A percentile compares a stretch with the other conserved stretches of the same genome.
phyloP scores from a whole-genome alignment of 2,888 invertebrate genomes.

The Troides oblongomaculatus region DNA sequence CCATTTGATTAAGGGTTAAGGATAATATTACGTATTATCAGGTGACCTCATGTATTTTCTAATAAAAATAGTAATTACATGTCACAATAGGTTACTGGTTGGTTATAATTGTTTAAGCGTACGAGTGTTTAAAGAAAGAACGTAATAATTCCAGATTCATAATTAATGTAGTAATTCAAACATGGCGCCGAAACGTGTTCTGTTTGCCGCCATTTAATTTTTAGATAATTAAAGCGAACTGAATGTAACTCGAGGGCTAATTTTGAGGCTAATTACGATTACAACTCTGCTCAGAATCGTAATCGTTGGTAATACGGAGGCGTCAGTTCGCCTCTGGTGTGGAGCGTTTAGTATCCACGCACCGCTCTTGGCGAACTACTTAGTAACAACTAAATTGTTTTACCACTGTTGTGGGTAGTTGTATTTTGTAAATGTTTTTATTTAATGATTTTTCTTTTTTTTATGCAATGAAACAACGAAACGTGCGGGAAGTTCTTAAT shows the following conservation, averaged over 20 bases:
- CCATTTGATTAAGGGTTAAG: too few relatives aligned
- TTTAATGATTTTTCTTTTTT: too few relatives aligned
- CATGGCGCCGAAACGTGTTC: constrained; percentile 40
- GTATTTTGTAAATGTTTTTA: too few relatives aligned
- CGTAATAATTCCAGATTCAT: constrained; percentile 30
- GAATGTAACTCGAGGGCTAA: constrained; percentile 57
- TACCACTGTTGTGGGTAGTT: too few relatives aligned
- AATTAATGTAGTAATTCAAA: constrained; percentile 40
- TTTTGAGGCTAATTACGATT: constrained; percentile 64
- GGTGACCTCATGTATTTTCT: too few relatives aligned
- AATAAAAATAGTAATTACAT: background rate
- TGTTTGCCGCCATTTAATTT: constrained; percentile 47
- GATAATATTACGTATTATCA: too few relatives aligned
- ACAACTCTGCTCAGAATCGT: constrained; percentile 54
- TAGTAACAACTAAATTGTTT: background rate
- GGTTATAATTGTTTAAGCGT: constrained; percentile 10
- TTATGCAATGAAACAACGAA: too few relatives aligned
- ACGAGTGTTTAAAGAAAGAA: constrained; percentile 22
- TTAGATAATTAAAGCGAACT: constrained; percentile 40
- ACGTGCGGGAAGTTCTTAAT: too few relatives aligned
- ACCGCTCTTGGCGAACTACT: background rate
- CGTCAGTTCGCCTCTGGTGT: constrained; percentile 59
- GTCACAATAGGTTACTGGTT: constrained; percentile 21
- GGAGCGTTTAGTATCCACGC: constrained; percentile 41
- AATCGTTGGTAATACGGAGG: constrained; percentile 49